Conservation (phyloP, 2,797 vertebrate genomes). For the Syngnathus acus region DNA sequence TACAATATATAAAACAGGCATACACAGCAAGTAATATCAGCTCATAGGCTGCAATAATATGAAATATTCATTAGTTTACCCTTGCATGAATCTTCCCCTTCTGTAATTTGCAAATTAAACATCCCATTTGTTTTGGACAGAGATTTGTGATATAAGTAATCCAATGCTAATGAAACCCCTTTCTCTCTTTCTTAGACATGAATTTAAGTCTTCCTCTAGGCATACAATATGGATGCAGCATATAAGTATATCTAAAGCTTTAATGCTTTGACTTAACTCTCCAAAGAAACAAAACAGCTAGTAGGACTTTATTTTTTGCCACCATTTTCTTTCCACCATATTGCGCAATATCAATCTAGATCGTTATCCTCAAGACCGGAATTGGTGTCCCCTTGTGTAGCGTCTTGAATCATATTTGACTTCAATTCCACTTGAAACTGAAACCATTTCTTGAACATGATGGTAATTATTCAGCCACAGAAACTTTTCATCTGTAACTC, state of each 20-base stretch:
- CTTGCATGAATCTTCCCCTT: slow-evolving; percentile 11
- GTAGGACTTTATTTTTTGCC: background rate
- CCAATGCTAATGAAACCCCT: slow-evolving; percentile 6
- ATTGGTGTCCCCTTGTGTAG: no score
- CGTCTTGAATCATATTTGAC: no score
- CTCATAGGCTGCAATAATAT: slow-evolving; percentile 5
- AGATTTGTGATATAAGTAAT: slow-evolving; percentile 6
- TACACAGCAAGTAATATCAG: background rate
- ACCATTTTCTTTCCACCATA: background rate
- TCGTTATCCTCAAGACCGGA: no score
- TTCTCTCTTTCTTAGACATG: background rate
- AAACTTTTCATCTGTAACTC: no score
- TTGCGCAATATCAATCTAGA: background rate
- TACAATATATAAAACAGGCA: background rate
- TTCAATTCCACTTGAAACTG: no score
- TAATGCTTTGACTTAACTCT: background rate
- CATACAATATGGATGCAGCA: background rate
- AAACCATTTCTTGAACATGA: no score
- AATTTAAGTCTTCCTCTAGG: background rate
- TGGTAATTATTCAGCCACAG: no score
- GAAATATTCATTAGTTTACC: slow-evolving; percentile 11
- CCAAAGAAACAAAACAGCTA: slow-evolving; percentile 1
- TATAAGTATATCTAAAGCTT: background rate
- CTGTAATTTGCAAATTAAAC: slow-evolving; percentile 7
- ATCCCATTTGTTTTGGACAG: slow-evolving; percentile 8